Conservation (phyloP, 2,797 vertebrate species). For the Erethizon dorsatum region DNA sequence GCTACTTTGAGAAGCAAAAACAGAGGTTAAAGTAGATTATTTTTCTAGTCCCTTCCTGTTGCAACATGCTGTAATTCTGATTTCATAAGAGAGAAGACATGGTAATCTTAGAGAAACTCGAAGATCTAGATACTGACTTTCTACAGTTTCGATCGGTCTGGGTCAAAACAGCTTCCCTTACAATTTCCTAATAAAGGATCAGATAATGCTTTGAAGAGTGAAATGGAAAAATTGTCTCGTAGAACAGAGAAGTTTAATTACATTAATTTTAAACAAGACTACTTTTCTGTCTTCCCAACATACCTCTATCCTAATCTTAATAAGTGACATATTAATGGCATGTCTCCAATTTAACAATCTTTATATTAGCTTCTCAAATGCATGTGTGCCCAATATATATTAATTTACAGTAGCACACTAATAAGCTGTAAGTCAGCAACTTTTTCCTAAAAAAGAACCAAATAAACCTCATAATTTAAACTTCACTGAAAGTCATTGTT, state of each 20-base stretch:
- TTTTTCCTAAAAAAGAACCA: slow-evolving; percentile 51
- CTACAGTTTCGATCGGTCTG: slow-evolving; percentile 6
- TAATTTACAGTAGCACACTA: slow-evolving; percentile 17
- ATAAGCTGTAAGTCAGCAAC: neutral
- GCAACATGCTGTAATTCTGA: slow-evolving; percentile 6
- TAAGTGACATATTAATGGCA: neutral
- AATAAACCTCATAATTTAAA: slow-evolving; percentile 1
- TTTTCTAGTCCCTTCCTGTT: neutral
- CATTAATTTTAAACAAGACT: slow-evolving; percentile 27
- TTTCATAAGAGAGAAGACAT: neutral
- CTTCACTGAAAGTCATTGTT: slow-evolving; percentile 23
- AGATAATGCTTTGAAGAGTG: neutral
- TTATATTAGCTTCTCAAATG: slow-evolving; percentile 67
- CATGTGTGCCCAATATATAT: slow-evolving; percentile 28
- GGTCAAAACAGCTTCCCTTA: neutral
- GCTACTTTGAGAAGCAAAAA: neutral
- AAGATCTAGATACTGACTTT: neutral
- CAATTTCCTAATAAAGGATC: slow-evolving; percentile 15
- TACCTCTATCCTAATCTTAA: slow-evolving; percentile 6
- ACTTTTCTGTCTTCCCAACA: slow-evolving; percentile 55
- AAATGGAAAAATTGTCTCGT: slow-evolving; percentile 15
- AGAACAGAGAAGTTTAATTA: slow-evolving; percentile 24
- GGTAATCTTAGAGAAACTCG: neutral
- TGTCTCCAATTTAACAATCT: slow-evolving; percentile 29
- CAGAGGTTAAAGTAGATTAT: neutral